Percentiles rank a stretch among this genome's conserved stretches.
These are phyloP conservation scores for Leptarthrus brevirostris DNA, from an alignment of 2,888 invertebrate genomes.

Conservation along the genomic window DNA sequence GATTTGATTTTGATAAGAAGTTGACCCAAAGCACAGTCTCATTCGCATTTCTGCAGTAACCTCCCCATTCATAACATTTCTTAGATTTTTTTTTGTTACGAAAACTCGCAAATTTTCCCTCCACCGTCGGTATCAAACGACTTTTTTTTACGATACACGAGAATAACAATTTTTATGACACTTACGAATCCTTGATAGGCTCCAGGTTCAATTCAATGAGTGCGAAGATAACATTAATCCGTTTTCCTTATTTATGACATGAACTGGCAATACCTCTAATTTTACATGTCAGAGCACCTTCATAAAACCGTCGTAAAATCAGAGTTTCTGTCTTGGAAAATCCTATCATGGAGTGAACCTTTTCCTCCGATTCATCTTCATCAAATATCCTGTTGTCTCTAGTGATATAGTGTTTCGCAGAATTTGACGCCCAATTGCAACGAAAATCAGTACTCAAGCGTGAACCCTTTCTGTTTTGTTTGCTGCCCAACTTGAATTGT, in stretches of 20 bases:
- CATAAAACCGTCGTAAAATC: conserved; percentile 38
- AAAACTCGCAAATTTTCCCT: too few relatives aligned
- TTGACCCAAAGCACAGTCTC: too few relatives aligned
- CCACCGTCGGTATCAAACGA: too few relatives aligned
- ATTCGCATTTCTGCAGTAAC: too few relatives aligned
- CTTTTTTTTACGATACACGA: neutral
- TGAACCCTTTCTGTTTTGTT: neutral
- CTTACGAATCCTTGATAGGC: neutral
- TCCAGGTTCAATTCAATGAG: conserved; percentile 2
- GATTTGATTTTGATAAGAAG: too few relatives aligned
- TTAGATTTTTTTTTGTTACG: too few relatives aligned
- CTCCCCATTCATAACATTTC: too few relatives aligned
- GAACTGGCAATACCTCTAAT: conserved; percentile 24
- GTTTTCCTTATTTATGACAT: conserved; percentile 31
- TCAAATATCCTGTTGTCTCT: conserved; percentile 27
- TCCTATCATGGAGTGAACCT: neutral
- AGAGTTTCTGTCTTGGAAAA: neutral
- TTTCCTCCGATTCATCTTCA: conserved; percentile 22
- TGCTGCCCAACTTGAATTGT: neutral
- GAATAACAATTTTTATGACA: neutral
- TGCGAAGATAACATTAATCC: conserved; percentile 3
- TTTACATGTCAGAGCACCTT: conserved; percentile 34
- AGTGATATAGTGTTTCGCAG: conserved; percentile 10
- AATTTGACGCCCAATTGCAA: conserved; percentile 24
- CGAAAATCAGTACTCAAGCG: neutral